Percentiles rank a stretch among this genome's conserved stretches.
Conservation (phyloP, 2,888 invertebrate species). For the Hypomecis atomaria region DNA sequence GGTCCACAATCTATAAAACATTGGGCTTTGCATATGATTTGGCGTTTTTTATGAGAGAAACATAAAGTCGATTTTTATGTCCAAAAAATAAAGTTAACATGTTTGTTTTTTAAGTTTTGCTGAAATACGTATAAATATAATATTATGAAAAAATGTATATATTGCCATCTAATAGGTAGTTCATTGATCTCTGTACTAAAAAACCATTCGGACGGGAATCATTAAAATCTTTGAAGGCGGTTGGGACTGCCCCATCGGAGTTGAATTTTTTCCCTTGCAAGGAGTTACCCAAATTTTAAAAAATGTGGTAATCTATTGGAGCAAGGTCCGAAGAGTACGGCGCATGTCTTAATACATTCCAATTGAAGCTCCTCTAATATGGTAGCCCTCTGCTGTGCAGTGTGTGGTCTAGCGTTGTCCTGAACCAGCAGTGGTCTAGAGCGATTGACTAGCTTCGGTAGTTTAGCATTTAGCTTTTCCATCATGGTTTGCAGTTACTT, state of each 20-base stretch:
- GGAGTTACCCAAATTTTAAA: constrained; percentile 23
- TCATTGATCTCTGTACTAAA: constrained; percentile 14
- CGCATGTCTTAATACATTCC: constrained; percentile 30
- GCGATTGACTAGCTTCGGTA: too few species aligned
- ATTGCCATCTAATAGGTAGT: constrained; percentile 19
- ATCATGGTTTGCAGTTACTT: constrained; percentile 41
- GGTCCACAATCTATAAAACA: too few species aligned
- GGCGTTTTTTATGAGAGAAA: too few species aligned
- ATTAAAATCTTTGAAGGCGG: constrained; percentile 25
- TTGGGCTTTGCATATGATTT: too few species aligned
- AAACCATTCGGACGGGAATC: constrained; percentile 6
- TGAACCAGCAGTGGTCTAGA: too few species aligned
- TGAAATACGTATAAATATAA: too few species aligned
- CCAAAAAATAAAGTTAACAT: too few species aligned
- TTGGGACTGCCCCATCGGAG: constrained; percentile 24
- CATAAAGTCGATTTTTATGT: too few species aligned
- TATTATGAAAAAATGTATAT: neutral
- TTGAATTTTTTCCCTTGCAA: constrained; percentile 25
- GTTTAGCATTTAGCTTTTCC: too few species aligned
- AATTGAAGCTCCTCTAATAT: constrained; percentile 27
- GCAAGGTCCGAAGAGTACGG: constrained; percentile 32
- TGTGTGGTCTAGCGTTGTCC: too few species aligned
- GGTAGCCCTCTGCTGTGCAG: constrained; percentile 25
- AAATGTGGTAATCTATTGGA: constrained; percentile 31
- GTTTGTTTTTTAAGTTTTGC: too few species aligned